Percentiles rank a stretch among this genome's conserved stretches.
Conservation (phyloP, 2,888 invertebrate genomes). For the Pachycephus smyrnensis region DNA sequence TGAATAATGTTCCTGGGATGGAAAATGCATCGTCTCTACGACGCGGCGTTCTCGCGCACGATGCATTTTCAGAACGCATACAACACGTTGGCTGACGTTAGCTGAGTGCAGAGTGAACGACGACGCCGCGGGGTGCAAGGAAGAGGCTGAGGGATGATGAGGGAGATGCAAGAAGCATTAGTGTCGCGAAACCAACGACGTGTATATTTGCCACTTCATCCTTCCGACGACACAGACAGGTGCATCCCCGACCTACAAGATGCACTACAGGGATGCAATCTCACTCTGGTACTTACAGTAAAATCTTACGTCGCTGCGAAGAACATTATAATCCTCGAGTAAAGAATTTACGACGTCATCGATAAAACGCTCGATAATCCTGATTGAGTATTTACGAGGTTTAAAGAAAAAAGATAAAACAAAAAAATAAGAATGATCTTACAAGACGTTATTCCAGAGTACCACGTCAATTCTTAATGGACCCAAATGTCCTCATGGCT, state of each 20-base stretch:
- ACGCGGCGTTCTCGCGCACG: not conserved
- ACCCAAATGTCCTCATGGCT: not conserved
- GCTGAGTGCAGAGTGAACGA: constrained; percentile 7
- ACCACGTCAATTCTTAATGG: not conserved
- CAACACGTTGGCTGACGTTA: constrained; percentile 4
- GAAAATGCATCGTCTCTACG: not conserved
- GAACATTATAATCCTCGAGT: not conserved
- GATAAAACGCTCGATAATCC: constrained; percentile 16
- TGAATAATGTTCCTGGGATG: not conserved
- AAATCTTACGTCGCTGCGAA: not conserved
- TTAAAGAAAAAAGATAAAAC: not conserved
- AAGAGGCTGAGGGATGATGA: constrained; percentile 30
- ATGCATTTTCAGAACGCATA: not conserved
- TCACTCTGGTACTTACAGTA: not conserved
- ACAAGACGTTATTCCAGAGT: not conserved
- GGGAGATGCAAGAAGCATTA: constrained; percentile 41
- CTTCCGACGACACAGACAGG: constrained; percentile 37
- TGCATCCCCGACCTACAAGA: constrained; percentile 24
- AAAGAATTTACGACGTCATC: constrained; percentile 33
- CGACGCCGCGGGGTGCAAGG: constrained; percentile 7
- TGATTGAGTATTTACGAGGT: not conserved
- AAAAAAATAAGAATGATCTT: not conserved
- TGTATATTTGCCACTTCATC: constrained; percentile 44
- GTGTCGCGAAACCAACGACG: constrained; percentile 39
- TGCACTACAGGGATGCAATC: constrained; percentile 9